Evolutionary conservation across 2,797 vertebrate species (phyloP), one percentile per base, ranked within the genome.

Genomic region (Ficedula albicollis): DNA sequence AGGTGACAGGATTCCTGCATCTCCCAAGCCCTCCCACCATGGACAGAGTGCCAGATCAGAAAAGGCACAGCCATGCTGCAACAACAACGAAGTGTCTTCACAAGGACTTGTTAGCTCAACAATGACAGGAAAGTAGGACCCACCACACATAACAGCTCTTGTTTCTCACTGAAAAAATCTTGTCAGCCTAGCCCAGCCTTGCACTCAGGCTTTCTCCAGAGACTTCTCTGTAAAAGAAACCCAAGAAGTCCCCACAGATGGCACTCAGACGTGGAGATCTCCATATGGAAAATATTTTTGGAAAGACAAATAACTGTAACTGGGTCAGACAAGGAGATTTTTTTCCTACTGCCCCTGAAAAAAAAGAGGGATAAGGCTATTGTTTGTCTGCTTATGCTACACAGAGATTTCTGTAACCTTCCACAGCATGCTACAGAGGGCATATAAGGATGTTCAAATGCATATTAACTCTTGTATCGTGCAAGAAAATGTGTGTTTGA

Each of bases 221-320:
- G 94, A 94, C 74, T 94, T 82, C 77, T 95, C 91, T 95, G 73
- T 80, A 88, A 95, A 94, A 93, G 80, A 96, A 95, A 95, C 67
- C 76, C 59, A 96, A 95, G 87, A 95, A 96, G 93, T 95, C 95
- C 62, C 93, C 93, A 84, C 91, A 96, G 96, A 96, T 95, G 96
- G 94, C 74, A 88, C 63, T 95, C 87, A 90, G 85, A 66, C 87
- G 81, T 85, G 89, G 91, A 97, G 89, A 94, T 73, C 77, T 95
- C 85, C 96, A 93, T 91, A 94, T 94, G 94, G 96, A 95, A 96
- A 96, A 95, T 96, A 95, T 95, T 96, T 96, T 95, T 93, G 87
- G 95, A 96, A 96, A 95, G 93, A 94, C 91, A 96, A 96, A 94
- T 88, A 91, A 91, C 83, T 82, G 76, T 94, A 96, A 95, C 41